Base-by-base conservation (phyloP, 2,113 vertebrate genomes). In the Raja brachyura region DNA sequence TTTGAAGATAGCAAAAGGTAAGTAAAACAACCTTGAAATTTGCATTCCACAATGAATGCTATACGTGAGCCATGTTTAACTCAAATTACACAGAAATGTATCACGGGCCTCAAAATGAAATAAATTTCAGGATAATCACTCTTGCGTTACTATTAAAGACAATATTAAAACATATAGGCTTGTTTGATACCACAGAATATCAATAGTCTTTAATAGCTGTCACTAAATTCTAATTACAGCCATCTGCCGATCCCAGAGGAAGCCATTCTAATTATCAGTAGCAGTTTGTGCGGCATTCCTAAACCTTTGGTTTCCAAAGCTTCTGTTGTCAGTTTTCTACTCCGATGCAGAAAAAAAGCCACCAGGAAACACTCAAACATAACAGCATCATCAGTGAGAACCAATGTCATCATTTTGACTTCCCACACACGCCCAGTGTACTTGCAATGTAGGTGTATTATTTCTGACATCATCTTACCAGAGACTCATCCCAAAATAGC, bases 201-300 rank as follows among this genome's bases (percentile, higher is more conserved):
- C 90, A 92, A 92, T 92, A 92, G 90, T 74, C 68, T 73, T 92
- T 92, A 92, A 92, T 92, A 92, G 90, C 90, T 92, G 90, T 73
- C 90, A 92, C 90, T 92, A 92, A 92, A 92, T 92, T 74, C 66
- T 92, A 92, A 92, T 92, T 73, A 92, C 90, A 92, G 90, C 90
- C 90, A 92, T 92, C 90, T 92, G 90, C 68, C 70, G 22, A 68
- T 92, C 90, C 90, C 90, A 92, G 68, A 92, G 90, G 90, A 73
- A 70, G 90, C 66, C 22, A 70, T 20, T 92, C 90, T 68, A 92
- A 92, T 92, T 92, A 92, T 92, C 68, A 92, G 90, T 73, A 54
- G 4, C 90, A 54, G 90, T 54, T 73, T 73, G 31, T 39, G 22
- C 90, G 73, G 66, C 90, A 92, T 13, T 54, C 66, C 68, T 54